These are phyloP conservation scores for Phalanger gymnotis DNA, from an alignment of 2,797 vertebrate genomes.

Conservation along the genomic window DNA sequence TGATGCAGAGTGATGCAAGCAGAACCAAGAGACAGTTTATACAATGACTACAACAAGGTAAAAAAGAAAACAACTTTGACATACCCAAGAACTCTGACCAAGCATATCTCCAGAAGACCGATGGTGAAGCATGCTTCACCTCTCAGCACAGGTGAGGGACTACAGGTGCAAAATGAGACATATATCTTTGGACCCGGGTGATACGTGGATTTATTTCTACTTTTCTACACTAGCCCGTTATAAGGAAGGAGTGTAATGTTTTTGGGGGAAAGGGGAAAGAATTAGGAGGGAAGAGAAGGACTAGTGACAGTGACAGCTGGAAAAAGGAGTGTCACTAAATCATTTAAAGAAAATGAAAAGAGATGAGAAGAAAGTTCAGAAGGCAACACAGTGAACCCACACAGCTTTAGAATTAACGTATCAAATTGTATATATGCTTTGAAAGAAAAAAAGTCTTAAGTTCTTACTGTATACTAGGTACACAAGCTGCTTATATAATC, in stretches of 20 bases:
- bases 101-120: not conserved
- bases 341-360: not conserved
- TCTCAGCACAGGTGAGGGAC: not conserved
- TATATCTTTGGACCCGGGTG: not conserved
- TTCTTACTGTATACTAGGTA: not conserved
- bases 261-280: not conserved
- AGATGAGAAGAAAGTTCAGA: not conserved
- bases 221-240: not conserved
- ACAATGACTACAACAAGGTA: not conserved
- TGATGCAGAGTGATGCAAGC: not conserved
- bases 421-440: not conserved
- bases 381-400: not conserved
- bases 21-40: not conserved
- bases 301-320: not conserved
- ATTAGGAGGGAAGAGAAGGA: not conserved
- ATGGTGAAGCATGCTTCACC: not conserved
- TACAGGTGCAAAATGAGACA: not conserved
- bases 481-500: not conserved
- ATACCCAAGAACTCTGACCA: not conserved
- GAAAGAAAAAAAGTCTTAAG: not conserved
- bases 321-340: not conserved
- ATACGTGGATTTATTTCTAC: not conserved
- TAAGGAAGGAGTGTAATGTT: not conserved
- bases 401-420: not conserved
- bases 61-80: not conserved